phyloP scores from a whole-genome alignment of 2,113 vertebrate genomes.

The cattle (Bos taurus) region ARS-UCD2.0 NC_037344.1:40115501-40116000 shows the following conservation, averaged over 20 bases:
- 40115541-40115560: background rate
- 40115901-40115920: background rate
- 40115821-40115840: background rate
- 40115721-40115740: conserved; percentile 46
- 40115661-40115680: background rate
- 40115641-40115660: conserved; percentile 25
- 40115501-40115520: background rate
- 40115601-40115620: conserved; percentile 27
- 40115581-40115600: conserved; percentile 53
- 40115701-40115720: conserved; percentile 36
- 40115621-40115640: background rate
- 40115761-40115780: conserved; percentile 33
- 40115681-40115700: conserved; percentile 24
- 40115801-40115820: background rate
- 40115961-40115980: background rate
- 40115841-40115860: background rate
- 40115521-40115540: conserved; percentile 19
- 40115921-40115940: background rate
- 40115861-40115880: background rate
- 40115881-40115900: background rate
- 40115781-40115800: background rate
- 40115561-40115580: conserved; percentile 33
- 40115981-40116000: background rate
- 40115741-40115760: conserved; percentile 46
- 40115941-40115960: background rate